phyloP scores from a whole-genome alignment of 2,888 invertebrate species.

The Phyllotreta striolata region DNA sequence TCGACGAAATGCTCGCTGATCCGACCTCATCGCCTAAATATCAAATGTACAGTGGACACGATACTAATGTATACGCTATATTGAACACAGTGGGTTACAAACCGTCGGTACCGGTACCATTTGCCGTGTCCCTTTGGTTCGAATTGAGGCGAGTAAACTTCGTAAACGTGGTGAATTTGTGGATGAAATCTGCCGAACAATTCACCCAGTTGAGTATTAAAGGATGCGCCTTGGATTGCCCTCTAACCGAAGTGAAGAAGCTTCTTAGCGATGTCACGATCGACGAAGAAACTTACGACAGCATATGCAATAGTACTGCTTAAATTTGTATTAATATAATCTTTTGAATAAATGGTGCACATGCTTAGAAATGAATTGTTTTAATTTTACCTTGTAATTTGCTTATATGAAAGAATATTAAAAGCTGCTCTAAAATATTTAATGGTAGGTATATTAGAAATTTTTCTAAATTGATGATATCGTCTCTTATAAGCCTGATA shows the following conservation, averaged over 20 bases:
- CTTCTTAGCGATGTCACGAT: neutral
- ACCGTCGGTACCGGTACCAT: slow-evolving; percentile 12
- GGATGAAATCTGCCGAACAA: neutral
- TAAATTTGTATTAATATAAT: too few species aligned
- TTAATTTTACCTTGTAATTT: too few species aligned
- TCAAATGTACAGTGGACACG: slow-evolving; percentile 35
- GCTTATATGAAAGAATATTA: too few species aligned
- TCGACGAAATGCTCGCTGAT: slow-evolving; percentile 23
- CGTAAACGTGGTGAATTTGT: slow-evolving; percentile 3
- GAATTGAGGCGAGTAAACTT: slow-evolving; percentile 11
- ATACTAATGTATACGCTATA: slow-evolving; percentile 27
- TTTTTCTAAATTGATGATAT: too few species aligned
- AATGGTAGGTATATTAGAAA: too few species aligned
- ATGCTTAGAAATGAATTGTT: too few species aligned
- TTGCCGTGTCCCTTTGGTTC: slow-evolving; percentile 10
- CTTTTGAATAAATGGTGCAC: too few species aligned
- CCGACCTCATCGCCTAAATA: slow-evolving; percentile 20
- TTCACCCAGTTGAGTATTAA: neutral
- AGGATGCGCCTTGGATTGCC: slow-evolving; percentile 13
- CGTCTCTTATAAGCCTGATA: too few species aligned
- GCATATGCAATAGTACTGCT: neutral
- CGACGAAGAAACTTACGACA: neutral
- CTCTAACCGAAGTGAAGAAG: slow-evolving; percentile 9
- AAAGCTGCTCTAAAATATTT: too few species aligned
- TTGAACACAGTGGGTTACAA: slow-evolving; percentile 27